phyloP scores from a whole-genome alignment of 2,113 vertebrate genomes.

The Crotalus tigris region DNA sequence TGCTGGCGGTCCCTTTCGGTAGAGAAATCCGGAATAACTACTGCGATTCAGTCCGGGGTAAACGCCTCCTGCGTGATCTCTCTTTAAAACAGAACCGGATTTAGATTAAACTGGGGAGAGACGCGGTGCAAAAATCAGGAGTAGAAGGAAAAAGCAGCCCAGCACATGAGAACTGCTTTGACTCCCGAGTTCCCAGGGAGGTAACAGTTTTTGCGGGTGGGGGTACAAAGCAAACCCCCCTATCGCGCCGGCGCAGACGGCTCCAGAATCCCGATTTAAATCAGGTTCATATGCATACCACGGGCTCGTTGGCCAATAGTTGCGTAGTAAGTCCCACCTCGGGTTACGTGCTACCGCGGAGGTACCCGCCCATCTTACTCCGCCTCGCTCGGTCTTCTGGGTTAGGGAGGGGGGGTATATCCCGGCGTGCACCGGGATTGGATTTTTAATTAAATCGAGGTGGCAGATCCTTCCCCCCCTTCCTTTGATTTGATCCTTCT shows the following conservation, averaged over 20 bases:
- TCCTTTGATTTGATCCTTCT: not conserved
- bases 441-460: not conserved
- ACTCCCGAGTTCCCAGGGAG: not conserved
- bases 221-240: not conserved
- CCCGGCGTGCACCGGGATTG: slow-evolving; percentile 11
- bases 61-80: not conserved
- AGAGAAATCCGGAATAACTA: not conserved
- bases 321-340: slow-evolving; percentile 29
- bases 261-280: not conserved
- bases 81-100: not conserved
- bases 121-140: not conserved
- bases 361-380: slow-evolving; percentile 26
- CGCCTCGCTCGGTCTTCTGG: slow-evolving; percentile 18
- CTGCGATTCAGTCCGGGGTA: not conserved
- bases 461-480: not conserved
- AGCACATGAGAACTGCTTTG: no score
- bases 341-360: slow-evolving; percentile 32
- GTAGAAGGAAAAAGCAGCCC: not conserved
- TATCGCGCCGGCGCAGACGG: not conserved
- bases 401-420: slow-evolving; percentile 3
- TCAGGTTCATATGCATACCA: slow-evolving; percentile 9
- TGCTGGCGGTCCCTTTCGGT: not conserved
- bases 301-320: not conserved
- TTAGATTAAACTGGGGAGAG: no score
- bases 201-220: no score